phyloP scores from a whole-genome alignment of 2,113 vertebrate genomes.

The Platanista minor region DNA sequence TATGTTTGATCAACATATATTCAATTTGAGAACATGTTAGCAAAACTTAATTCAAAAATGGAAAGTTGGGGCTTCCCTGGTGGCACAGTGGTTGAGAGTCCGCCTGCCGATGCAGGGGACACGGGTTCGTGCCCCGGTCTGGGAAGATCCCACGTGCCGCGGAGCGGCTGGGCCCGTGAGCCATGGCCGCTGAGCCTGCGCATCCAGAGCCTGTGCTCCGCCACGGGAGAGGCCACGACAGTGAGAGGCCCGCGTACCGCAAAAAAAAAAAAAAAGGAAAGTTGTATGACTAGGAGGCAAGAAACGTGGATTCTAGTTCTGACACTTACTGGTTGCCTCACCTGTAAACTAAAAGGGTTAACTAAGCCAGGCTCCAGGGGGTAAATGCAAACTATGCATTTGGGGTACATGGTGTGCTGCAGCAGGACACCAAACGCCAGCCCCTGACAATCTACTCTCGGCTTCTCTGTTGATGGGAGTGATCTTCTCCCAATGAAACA shows the following conservation, averaged over 20 bases:
- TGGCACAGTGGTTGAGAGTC: too few relatives aligned
- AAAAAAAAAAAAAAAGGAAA: background rate
- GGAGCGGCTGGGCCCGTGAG: too few relatives aligned
- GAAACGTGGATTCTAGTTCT: background rate
- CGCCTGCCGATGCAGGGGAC: too few relatives aligned
- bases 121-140: too few relatives aligned
- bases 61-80: too few relatives aligned
- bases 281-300: background rate
- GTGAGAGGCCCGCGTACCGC: too few relatives aligned
- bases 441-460: accelerated
- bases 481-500: background rate
- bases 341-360: background rate
- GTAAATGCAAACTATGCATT: background rate
- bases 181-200: too few relatives aligned
- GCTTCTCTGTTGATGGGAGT: background rate
- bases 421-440: background rate
- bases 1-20: background rate
- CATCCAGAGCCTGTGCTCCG: too few relatives aligned
- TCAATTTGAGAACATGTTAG: background rate
- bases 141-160: too few relatives aligned
- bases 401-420: background rate
- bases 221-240: too few relatives aligned
- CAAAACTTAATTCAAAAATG: conserved; percentile 21
- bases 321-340: background rate
- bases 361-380: background rate